Evolutionary conservation across 2,888 invertebrate genomes (phyloP), one percentile per base, ranked within the genome.

Genomic region (Oscheius sp.): DNA sequence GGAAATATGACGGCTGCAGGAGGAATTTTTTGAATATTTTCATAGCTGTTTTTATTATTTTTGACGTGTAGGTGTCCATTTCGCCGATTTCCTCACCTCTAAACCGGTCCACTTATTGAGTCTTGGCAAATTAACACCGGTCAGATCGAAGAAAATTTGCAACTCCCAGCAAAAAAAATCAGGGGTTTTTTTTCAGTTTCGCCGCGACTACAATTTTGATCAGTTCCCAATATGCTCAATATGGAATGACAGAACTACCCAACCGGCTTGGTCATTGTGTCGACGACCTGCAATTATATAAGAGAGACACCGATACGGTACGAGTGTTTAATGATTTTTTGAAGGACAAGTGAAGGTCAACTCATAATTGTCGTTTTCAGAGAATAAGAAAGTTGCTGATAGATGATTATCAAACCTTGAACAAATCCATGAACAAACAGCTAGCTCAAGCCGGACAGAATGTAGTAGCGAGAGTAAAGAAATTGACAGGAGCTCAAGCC

Each of bases 211-310:
- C 83, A 3, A 53, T 85, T 37, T 65, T 85, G n/a, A 80, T 85
- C 57, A 82, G 82, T 25, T 79, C 82, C 10, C 84, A 85, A 64
- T 85, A 85, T 65, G 83, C 82, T 25, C 81, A 84, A 67, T 77
- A 82, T 64, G 82, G 84, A 27, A 57, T 85, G 46, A 83, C 83
- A 39, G 75, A 84, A 57, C 73, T 85, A 50, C 85, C 85, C n/a
- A 77, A 74, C 34, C 55, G 84, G n/a, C 70, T 85, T 17, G 83
- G 79, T 55, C 81, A 82, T 64, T 85, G 84, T 70, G 76, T 82
- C 39, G 85, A 83, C 58, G 85, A 85, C 70, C 72, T 85, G 42
- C 76, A 78, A 50, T 71, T 85, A 34, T 85, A 85, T 73, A 84
- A 84, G 67, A 72, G 80, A 25, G 82, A 85, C 34, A 84, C 80